Base-by-base conservation (phyloP, 2,113 vertebrate species). In the Trochalopteron elliotii region DNA sequence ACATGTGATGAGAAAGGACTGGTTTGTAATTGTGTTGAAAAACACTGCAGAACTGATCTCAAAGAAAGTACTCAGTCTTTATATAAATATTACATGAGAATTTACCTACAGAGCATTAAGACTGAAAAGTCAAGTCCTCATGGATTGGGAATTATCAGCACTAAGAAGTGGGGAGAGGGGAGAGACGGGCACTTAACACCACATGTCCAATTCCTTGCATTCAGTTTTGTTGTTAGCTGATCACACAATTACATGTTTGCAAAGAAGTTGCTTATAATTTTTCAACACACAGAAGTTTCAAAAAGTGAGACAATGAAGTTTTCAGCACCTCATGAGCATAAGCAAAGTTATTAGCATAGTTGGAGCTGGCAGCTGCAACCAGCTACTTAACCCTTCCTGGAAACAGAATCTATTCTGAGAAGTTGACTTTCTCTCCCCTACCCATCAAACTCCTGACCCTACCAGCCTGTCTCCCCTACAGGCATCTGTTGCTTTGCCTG, bases 161-260 rank as follows among this genome's bases (percentile, higher is more conserved):
- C 37, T 42, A 57, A 56, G 20, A 64, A 20, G 22, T 1, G 1
- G 11, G n/a, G 22, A 74, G 7, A 5, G 14, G 7, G 33, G 40
- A 18, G 20, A 19, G 17, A 68, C 0, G 1, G 37, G 14, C 1
- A 0, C 20, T 70, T 70, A 86, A 74, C 16, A 83, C 40, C 56
- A 71, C n/a, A 28, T 12, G 57, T 2, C 22, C 37, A 42, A 19
- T 28, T 76, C 13, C 67, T 77, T 31, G 18, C 31, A 65, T 35
- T 72, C 28, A 61, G 13, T 77, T 92, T 53, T 70, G 10, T 25
- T 68, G 12, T 30, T 74, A 65, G 37, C 44, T 55, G 24, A 72
- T 45, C 31, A 37, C 31, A 75, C 5, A 25, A 37, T 16, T 52
- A 45, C 20, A 9, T 1, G 0, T 21, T 88, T 59, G 25, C 67